phyloP scores from a whole-genome alignment of 2,797 vertebrate species.

The Halcyon smyrnensis region DNA sequence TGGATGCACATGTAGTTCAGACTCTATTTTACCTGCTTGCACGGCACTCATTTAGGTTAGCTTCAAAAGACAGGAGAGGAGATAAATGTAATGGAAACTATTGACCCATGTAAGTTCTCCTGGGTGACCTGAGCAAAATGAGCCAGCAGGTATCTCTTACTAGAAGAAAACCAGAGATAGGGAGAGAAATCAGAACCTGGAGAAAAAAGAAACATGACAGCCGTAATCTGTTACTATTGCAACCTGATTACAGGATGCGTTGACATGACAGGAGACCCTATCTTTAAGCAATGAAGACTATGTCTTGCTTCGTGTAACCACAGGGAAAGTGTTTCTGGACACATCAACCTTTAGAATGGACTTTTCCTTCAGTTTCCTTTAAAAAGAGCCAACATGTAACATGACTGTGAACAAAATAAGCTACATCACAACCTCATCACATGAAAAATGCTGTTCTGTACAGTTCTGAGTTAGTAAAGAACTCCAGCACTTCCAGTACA shows the following conservation, averaged over 20 bases:
- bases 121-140: conserved; percentile 69
- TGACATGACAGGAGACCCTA: background rate
- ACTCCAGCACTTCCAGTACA: background rate
- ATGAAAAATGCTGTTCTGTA: background rate
- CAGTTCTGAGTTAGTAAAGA: background rate
- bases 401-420: background rate
- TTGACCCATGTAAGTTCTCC: conserved; percentile 48
- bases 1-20: background rate
- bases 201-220: conserved; percentile 66
- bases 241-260: conserved; percentile 56
- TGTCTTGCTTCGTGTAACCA: background rate
- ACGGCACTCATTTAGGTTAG: conserved; percentile 9
- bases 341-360: background rate
- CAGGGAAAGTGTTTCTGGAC: background rate
- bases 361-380: background rate
- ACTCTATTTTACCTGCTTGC: background rate
- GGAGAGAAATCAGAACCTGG: conserved; percentile 73
- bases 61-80: conserved; percentile 45
- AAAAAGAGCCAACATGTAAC: background rate
- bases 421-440: background rate
- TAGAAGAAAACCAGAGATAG: conserved; percentile 67
- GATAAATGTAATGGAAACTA: conserved; percentile 73
- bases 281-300: background rate
- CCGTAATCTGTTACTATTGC: conserved; percentile 71
- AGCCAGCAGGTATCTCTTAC: conserved; percentile 64